phyloP scores from a whole-genome alignment of 1,140 invertebrate genomes.

The Macrotrachela quadricornifera region DNA sequence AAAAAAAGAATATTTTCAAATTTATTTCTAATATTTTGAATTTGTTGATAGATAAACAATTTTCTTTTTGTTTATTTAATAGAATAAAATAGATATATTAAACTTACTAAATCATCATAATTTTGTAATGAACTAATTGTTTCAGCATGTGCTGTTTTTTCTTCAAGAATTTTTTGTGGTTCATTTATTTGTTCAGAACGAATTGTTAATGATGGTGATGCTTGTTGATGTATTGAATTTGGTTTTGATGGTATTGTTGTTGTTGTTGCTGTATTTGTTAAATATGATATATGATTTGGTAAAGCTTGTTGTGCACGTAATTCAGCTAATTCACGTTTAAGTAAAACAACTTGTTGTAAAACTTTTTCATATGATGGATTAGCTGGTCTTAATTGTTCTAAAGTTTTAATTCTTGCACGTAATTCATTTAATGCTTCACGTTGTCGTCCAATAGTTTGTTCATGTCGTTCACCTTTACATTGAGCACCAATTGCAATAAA shows the following conservation, averaged over 20 bases:
- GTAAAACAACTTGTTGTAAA: slow-evolving; percentile 19
- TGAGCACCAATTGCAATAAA: slow-evolving; percentile 25
- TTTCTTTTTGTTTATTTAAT: no score
- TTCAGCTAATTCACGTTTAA: slow-evolving; percentile 29
- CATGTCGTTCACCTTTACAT: slow-evolving; percentile 28
- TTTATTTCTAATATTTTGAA: no score
- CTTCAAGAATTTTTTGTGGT: slow-evolving; percentile 15
- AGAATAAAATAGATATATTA: not conserved
- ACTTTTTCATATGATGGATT: slow-evolving; percentile 20
- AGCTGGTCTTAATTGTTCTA: slow-evolving; percentile 14
- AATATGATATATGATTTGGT: slow-evolving; percentile 1
- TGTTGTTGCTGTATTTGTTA: no score
- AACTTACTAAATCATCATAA: slow-evolving; percentile 25
- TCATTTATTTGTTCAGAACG: no score
- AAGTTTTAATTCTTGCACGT: slow-evolving; percentile 17
- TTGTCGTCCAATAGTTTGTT: slow-evolving; percentile 26
- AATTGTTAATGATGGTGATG: no score
- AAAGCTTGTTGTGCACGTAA: slow-evolving; percentile 17
- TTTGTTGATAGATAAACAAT: no score
- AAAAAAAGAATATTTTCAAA: no score
- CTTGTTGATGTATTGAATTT: no score
- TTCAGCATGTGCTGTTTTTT: slow-evolving; percentile 24
- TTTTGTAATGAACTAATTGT: slow-evolving; percentile 23
- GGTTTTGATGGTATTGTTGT: no score
- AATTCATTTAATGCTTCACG: slow-evolving; percentile 27